Percentiles rank a stretch among this genome's conserved stretches.
Evolutionary conservation across 2,113 vertebrate species (phyloP).

Genomic region (Peromyscus maniculatus): DNA sequence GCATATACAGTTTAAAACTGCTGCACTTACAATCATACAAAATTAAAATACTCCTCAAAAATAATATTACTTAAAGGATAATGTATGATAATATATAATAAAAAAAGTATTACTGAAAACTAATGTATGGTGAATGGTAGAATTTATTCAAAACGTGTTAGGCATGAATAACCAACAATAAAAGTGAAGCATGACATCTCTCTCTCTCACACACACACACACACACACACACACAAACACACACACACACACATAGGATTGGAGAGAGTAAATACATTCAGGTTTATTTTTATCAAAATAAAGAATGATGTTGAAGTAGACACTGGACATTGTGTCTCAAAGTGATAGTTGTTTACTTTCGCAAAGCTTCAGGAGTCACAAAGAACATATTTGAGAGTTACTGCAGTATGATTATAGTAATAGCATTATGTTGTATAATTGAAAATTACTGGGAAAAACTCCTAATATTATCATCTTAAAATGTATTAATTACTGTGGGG

Average conservation of each 20-base stretch:
- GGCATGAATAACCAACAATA: neutral
- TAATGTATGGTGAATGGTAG: fast-evolving
- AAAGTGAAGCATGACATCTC: neutral
- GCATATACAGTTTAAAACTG: neutral
- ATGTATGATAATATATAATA: neutral
- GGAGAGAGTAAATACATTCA: neutral
- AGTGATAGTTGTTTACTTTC: neutral
- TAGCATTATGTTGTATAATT: neutral
- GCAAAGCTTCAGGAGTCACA: neutral
- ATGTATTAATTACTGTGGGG: neutral
- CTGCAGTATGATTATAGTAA: neutral
- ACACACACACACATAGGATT: neutral
- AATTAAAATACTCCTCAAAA: neutral
- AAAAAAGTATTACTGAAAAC: neutral
- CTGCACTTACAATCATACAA: neutral
- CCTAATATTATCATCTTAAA: neutral
- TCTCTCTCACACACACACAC: neutral
- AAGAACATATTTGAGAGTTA: neutral
- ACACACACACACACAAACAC: neutral
- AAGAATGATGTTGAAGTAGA: neutral
- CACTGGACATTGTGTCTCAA: fast-evolving
- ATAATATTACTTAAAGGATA: neutral
- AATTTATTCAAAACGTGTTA: neutral
- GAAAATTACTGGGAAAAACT: neutral
- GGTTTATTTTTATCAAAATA: neutral